Evolutionary conservation across 1,140 invertebrate genomes (phyloP), one percentile per base, ranked within the genome.

Genomic region (Drosophila truncata): DNA sequence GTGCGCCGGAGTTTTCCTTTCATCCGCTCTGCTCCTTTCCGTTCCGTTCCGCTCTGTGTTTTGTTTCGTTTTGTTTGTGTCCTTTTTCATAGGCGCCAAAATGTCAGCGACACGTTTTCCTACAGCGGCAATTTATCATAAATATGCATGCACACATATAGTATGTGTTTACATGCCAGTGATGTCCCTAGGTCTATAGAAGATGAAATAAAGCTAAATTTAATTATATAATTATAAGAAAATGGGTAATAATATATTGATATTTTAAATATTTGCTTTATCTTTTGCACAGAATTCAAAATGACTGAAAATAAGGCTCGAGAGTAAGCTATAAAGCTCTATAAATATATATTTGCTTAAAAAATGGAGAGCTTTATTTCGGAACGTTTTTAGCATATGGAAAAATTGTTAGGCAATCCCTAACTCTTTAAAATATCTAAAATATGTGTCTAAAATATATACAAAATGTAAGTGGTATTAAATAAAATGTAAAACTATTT

Each of bases 61-160:
- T 49, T 63, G 42, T 55, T 55, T 25, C 44, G 31, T 54, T 50
- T 49, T 75, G 50, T 61, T 47, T 74, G 55, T 65, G 50, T 72
- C 63, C 60, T 49, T 71, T 86, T 79, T 79, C 60, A 58, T 73
- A 83, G 76, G 83, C 76, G 72, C 80, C 80, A 80, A 88, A 87
- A 87, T 88, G 84, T 88, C 84, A 88, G 77, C 84, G 77, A 83
- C 83, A 88, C 84, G 84, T 87, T 83, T 73, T 66, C 71, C 50
- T 50, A 67, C 76, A 74, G 64, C 71, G 61, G 73, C 83, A 87
- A 87, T 87, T 88, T 87, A 87, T 87, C 83, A 87, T 88, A 87
- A 87, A 87, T 88, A 87, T 88, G 67, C 80, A 82, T 62, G 65
- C 58, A 72, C 59, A 73, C 60, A 64, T 50, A 58, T 31, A 37